Evolutionary conservation across 2,888 invertebrate species (phyloP), one percentile per base, ranked within the genome.

Genomic region (Eremobia ochroleuca): DNA sequence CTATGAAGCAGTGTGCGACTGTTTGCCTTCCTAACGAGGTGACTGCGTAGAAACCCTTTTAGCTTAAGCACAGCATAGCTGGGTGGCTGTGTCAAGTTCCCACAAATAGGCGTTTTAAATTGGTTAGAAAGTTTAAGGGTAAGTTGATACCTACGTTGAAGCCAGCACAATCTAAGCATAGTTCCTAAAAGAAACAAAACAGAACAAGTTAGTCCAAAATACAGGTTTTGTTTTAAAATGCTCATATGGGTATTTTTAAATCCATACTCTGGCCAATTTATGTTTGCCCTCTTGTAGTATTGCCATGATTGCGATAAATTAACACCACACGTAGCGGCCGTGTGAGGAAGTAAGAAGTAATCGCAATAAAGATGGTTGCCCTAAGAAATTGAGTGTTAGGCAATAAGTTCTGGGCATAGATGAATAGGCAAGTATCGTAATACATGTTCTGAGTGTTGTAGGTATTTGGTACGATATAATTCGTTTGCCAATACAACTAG

Each of bases 231-330:
- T 28, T 5, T 4, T 25, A 37, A 62, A 75, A 1, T 43, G 31
- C 4, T 15, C 3, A 64, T 8, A 1, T 15, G 8, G 37, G 75
- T 9, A 46, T 6, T 52, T 73, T 71, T 11, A 43, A 52, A 43
- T 37, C 1, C 8, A 67, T 52, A 31, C 25, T 5, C 67, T 86
- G 70, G 86, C 64, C 86, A 86, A 67, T 55, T 65, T 40, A 59
- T 28, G 43, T 52, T 62, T 77, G 82, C 81, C 82, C 84, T 84
- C 37, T 66, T 66, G 81, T 76, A 83, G 72, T 82, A 65, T 76
- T 73, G 75, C 71, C 82, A 85, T 86, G 89, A 90, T 92, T 93
- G 88, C 87, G 80, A 87, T 84, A 91, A 91, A 90, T 92, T 90
- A 91, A 83, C 86, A 78, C 85, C 75, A 85, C 86, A 84, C 82